Base-by-base conservation (phyloP, 2,888 invertebrate genomes). In the Gibbula magus region DNA sequence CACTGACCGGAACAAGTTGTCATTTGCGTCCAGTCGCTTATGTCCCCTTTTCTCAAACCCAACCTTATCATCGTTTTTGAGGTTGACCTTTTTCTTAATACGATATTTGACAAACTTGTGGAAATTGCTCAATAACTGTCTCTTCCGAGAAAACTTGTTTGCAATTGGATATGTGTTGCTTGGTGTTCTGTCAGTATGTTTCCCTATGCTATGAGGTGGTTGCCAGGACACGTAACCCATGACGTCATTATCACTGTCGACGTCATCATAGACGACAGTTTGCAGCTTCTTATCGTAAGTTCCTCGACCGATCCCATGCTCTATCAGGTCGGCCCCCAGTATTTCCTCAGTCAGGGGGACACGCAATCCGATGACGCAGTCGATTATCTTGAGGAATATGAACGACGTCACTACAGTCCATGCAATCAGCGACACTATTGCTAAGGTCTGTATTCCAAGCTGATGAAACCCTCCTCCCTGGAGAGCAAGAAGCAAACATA, bases 291-390 rank as follows among this genome's bases (percentile, higher is more conserved):
- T 85, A 79, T 87, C 82, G 76, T 87, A 88, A 16, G 82, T 70
- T 10, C 82, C 52, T 25, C 86, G 85, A 10, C 87, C 88, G 51
- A 88, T 83, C 1, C 86, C 86, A 92, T 98, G 98, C 90, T 98
- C 98, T 0, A 96, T 96, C 52, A 97, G 94, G 93, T 98, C 98
- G 0, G 98, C 98, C 0, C 98, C 98, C 16, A 98, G 93, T 56
- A 97, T 93, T 92, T 98, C 98, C 78, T 97, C 96, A 87, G 96
- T 95, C 0, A 96, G 95, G 79, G 96, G 95, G 96, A 98, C 97
- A 18, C 98, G 94, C 81, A 98, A 84, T 4, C 92, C 92, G 3
- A 91, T 70, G 0, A 84, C 82, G n/a, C 86, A 51, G 56, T 90
- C 83, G 54, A 91, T 87, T 0, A 84, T 16, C 82, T 89, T 86